Evolutionary conservation across 2,113 vertebrate species (phyloP), one percentile per base, ranked within the genome.

Genomic region (Tenebrosternarchus preto): DNA sequence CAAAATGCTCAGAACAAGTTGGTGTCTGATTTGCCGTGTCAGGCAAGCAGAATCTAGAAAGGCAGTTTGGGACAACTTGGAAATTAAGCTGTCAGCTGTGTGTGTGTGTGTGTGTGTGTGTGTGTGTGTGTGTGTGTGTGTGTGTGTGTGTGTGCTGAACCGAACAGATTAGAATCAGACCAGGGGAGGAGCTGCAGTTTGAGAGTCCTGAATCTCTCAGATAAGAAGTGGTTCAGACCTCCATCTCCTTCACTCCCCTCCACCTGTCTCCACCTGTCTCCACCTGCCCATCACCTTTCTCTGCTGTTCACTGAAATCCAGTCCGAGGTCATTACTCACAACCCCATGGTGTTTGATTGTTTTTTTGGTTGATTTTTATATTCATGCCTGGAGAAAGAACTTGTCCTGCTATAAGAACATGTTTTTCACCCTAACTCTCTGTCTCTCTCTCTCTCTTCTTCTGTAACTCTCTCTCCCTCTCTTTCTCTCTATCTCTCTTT

Each of bases 21-120:
- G 60, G 80, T 77, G 74, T 77, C 39, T 78, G 80, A 83, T 84
- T 88, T 70, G 76, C 55, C 79, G 75, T 82, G 85, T 90, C 88
- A 84, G 80, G 83, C 80, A 8, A 46, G 69, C 78, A 60, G 80
- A 85, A 90, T 85, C 76, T 72, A 64, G 76, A 81, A 86, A 82
- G 84, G 78, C 86, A 77, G 12, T 22, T 50, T 46, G 81, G 68
- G 84, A 88, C 86, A 89, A 86, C 86, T 31, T 90, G 83, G n/a
- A 78, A 85, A 91, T 92, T 90, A 92, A 87, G 82, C 88, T 90
- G 89, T 92, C 91, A 91, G 64, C 73, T 80, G 12, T 39, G 0
- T 22, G 55, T 33, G 19, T 46, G 25, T 53, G 6, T 20, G 70
- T 46, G 50, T 59, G 33, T 73, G 67, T 36, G 61, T 29, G 19